Percentiles rank a stretch among this genome's conserved stretches.
Evolutionary conservation across 2,113 vertebrate species (phyloP).

Genomic region (Neofelis nebulosa): DNA sequence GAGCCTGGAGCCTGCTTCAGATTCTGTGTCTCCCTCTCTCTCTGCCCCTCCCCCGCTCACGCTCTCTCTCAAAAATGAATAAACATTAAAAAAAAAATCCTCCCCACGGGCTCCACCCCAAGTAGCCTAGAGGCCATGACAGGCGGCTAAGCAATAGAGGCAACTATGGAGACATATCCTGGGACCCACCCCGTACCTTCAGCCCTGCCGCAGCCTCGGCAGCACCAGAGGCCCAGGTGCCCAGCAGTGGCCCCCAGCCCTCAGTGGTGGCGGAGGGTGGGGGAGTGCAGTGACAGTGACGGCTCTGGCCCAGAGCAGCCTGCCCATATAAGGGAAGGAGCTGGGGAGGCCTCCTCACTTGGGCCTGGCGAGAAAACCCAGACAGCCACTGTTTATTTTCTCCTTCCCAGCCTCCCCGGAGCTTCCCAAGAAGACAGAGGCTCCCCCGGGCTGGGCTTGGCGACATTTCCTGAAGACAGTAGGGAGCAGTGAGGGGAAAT

Average conservation of each 20-base stretch:
- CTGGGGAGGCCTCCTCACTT: slow-evolving; percentile 51
- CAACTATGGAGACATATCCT: background rate
- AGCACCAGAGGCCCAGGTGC: background rate
- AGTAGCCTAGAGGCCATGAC: background rate
- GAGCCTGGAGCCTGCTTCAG: no score
- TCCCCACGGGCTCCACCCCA: background rate
- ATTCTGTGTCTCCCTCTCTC: no score
- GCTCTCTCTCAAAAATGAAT: no score
- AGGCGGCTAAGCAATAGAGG: background rate
- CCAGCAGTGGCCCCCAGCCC: background rate
- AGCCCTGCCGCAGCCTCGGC: background rate
- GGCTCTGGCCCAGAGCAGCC: slow-evolving; percentile 46
- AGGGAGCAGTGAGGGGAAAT: background rate
- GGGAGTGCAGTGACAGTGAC: background rate
- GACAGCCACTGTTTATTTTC: slow-evolving; percentile 78
- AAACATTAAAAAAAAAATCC: background rate
- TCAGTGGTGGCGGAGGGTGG: background rate
- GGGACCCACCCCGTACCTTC: background rate
- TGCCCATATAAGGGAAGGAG: slow-evolving; percentile 80
- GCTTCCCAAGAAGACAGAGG: slow-evolving; percentile 45
- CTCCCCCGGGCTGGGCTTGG: background rate
- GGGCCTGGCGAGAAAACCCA: slow-evolving; percentile 70
- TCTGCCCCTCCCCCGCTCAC: no score
- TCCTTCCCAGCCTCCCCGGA: slow-evolving; percentile 49
- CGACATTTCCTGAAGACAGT: background rate